Evolutionary conservation across 2,797 vertebrate species (phyloP).

Genomic region (Poecilia velifera): DNA sequence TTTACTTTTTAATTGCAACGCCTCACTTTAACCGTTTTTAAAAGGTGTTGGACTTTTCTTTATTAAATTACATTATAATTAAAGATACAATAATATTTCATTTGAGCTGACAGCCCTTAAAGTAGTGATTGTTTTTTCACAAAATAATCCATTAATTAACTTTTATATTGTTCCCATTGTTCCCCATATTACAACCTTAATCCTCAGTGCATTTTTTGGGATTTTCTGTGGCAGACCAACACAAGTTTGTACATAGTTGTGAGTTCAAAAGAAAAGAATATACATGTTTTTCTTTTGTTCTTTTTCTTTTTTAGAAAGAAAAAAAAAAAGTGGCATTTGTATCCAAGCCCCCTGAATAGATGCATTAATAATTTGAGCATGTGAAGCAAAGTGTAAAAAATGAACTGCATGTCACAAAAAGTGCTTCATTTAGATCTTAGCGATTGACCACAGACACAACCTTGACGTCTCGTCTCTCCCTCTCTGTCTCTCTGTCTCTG

Average conservation of each 20-base stretch:
- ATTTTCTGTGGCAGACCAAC: background rate
- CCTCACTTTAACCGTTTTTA: background rate
- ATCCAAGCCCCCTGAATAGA: background rate
- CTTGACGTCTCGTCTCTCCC: slow-evolving; percentile 15
- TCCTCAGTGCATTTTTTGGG: background rate
- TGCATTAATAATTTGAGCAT: background rate
- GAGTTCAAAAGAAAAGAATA: background rate
- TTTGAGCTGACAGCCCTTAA: background rate
- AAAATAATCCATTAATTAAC: background rate
- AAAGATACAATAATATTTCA: background rate
- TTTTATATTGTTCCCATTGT: background rate
- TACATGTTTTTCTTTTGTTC: background rate
- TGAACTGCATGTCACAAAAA: background rate
- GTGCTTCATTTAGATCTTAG: background rate
- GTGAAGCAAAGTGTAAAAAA: background rate
- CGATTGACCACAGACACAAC: slow-evolving; percentile 9
- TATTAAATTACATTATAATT: background rate
- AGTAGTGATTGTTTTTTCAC: background rate
- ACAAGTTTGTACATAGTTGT: background rate
- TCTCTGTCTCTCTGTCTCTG: background rate
- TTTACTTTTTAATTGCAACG: background rate
- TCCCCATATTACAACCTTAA: background rate
- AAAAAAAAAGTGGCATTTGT: background rate
- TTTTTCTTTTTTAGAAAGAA: background rate
- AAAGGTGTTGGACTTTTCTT: background rate